Evolutionary conservation across 2,888 invertebrate genomes (phyloP).

Genomic region (Bellardia bayeri): DNA sequence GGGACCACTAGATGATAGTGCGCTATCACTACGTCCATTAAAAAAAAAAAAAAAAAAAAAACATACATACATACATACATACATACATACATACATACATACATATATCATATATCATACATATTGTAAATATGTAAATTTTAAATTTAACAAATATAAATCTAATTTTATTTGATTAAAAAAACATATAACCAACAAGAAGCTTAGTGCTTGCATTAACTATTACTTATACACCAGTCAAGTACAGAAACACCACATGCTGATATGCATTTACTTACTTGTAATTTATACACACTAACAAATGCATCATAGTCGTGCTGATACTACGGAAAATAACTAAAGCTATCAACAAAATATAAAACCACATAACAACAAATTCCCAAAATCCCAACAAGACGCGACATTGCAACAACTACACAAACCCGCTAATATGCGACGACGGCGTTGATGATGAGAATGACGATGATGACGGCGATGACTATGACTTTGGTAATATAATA

Average conservation of each 20-base stretch:
- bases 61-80: no score
- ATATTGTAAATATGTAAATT: conserved; percentile 11
- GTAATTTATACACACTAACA: neutral
- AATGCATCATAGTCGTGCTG: neutral
- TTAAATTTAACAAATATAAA: conserved; percentile 39
- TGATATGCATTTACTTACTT: neutral
- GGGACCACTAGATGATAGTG: no score
- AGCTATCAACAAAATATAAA: conserved; percentile 54
- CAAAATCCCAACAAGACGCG: conserved; percentile 57
- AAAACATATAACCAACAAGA: conserved; percentile 34
- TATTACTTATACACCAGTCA: conserved; percentile 8
- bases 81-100: no score
- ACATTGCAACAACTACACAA: conserved; percentile 11
- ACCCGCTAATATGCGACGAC: conserved; percentile 24
- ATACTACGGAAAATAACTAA: conserved; percentile 17
- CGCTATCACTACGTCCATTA: no score
- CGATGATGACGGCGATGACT: conserved; percentile 29
- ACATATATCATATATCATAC: neutral
- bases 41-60: no score
- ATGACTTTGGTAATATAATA: conserved; percentile 56
- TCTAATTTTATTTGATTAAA: conserved; percentile 27
- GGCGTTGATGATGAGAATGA: neutral
- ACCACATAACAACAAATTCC: conserved; percentile 49
- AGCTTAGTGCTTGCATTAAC: conserved; percentile 30
- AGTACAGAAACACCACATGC: neutral